Conservation (phyloP, 2,113 vertebrate species). For the Numida meleagris region DNA sequence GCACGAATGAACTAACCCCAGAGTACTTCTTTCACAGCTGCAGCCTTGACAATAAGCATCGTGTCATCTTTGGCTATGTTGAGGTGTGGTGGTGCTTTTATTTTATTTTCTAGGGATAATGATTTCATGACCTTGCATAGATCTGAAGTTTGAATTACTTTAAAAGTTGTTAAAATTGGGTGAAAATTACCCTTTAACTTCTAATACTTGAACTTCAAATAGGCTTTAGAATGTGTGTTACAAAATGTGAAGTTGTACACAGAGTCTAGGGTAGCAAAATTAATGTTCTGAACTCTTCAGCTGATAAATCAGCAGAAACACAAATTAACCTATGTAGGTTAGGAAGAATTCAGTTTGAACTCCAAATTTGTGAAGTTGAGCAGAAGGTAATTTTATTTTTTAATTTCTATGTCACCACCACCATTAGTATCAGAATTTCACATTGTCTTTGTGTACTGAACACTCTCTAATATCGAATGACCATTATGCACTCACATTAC, state of each 20-base stretch:
- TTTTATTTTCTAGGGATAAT: not conserved
- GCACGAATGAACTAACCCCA: not conserved
- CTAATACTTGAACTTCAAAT: not conserved
- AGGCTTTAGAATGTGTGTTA: not conserved
- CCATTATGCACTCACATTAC: not conserved
- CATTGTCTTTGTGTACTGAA: not conserved
- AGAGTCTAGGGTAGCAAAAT: not conserved
- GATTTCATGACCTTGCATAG: not conserved
- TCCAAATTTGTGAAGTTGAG: not conserved
- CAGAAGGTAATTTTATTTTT: not conserved
- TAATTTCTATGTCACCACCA: not conserved
- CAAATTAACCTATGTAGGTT: not conserved
- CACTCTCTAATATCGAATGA: not conserved
- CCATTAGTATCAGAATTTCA: not conserved
- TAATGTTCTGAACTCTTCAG: not conserved
- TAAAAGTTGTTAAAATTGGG: not conserved
- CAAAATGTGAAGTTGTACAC: not conserved
- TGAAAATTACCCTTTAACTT: not conserved
- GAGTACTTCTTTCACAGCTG: not conserved
- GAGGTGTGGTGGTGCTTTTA: not conserved
- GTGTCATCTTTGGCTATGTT: rapidly evolving
- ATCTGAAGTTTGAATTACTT: not conserved
- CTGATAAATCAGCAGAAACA: not conserved
- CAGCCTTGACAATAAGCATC: rapidly evolving
- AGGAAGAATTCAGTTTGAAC: not conserved